phyloP scores from a whole-genome alignment of 2,797 vertebrate species.

The Propithecus perrieri region DNA sequence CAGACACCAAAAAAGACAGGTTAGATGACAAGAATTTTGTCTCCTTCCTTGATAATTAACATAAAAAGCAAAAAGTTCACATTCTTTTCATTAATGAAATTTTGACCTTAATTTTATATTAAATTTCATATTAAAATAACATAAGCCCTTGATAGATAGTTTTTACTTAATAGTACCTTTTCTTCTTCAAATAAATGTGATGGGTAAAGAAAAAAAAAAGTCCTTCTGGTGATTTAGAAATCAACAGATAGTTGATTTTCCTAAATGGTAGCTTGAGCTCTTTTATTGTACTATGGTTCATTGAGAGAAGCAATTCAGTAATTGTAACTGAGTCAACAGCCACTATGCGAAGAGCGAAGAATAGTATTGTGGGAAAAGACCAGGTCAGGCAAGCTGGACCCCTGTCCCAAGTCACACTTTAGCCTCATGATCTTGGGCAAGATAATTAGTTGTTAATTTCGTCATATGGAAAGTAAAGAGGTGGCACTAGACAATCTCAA shows the following conservation, averaged over 20 bases:
- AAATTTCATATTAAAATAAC: neutral
- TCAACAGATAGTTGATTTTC: slow-evolving; percentile 16
- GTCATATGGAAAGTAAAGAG: neutral
- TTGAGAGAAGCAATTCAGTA: neutral
- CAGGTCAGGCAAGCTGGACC: neutral
- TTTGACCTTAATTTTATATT: neutral
- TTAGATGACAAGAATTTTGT: neutral
- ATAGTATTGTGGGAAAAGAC: neutral
- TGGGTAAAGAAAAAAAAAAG: neutral
- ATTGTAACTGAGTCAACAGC: neutral
- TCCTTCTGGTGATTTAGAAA: neutral
- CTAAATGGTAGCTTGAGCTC: neutral
- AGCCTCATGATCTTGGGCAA: neutral
- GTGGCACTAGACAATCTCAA: neutral
- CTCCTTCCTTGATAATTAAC: slow-evolving; percentile 1
- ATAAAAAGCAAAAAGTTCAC: neutral
- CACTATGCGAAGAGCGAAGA: neutral
- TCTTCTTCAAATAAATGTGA: neutral
- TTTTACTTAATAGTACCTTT: slow-evolving; percentile 12
- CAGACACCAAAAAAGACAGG: neutral
- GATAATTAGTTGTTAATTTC: neutral
- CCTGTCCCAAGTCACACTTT: neutral
- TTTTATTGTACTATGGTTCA: neutral
- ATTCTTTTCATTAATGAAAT: neutral
- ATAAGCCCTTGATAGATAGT: neutral